Percentiles rank a stretch among this genome's conserved stretches.
These are phyloP conservation scores for Umimayanthus kanabou DNA, from an alignment of 92 coral and sea anemone species.

Conservation along the genomic window DNA sequence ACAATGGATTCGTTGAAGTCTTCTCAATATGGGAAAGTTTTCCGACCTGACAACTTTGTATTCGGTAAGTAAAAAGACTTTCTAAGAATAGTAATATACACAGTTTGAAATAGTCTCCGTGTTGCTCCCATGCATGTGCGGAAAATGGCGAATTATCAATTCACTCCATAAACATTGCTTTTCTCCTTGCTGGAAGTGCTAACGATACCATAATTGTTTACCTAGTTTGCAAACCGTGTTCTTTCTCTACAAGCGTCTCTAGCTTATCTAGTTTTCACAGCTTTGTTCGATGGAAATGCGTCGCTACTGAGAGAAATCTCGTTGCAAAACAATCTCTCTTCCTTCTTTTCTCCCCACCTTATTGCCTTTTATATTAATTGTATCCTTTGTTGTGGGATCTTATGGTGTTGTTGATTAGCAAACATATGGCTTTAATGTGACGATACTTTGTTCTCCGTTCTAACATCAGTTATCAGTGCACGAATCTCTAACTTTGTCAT, in stretches of 20 bases:
- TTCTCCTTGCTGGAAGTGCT: neutral
- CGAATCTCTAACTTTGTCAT: neutral
- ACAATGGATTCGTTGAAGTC: constrained; percentile 90
- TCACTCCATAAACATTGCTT: neutral
- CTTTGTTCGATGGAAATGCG: neutral
- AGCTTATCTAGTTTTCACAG: neutral
- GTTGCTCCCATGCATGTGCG: neutral
- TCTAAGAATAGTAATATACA: neutral
- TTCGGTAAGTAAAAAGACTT: constrained; percentile 69
- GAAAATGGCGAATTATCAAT: neutral
- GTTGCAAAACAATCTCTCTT: neutral
- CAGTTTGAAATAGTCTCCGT: constrained; percentile 10
- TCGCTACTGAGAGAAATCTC: neutral
- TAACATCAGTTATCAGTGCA: neutral
- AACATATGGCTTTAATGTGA: neutral
- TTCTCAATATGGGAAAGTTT: constrained; percentile 78
- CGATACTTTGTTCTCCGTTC: neutral
- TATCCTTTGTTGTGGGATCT: neutral
- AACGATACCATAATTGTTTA: constrained; percentile 5
- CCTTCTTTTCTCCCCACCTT: neutral
- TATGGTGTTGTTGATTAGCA: neutral
- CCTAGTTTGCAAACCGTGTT: neutral
- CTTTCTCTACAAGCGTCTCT: neutral
- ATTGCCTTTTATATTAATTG: neutral
- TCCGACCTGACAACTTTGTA: constrained; percentile 91